These are phyloP conservation scores for Microcebus jonahi DNA, from an alignment of 2,113 vertebrate species.

Conservation along the genomic window DNA sequence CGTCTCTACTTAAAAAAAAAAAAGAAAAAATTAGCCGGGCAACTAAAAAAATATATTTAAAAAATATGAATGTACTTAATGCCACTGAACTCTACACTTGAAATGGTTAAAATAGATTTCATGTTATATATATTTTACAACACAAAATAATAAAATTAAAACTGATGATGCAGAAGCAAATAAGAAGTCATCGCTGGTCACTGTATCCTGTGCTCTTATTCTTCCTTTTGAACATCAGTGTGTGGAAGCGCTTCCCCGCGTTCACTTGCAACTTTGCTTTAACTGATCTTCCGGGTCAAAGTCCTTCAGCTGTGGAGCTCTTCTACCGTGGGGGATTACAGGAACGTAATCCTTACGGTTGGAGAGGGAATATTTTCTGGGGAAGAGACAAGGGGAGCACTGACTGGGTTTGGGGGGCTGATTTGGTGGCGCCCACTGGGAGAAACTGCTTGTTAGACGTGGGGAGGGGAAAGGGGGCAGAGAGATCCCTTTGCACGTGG, in stretches of 20 bases:
- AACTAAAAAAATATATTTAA: too few relatives aligned
- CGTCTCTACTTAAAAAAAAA: too few relatives aligned
- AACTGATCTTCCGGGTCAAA: too few relatives aligned
- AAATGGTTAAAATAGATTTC: background rate
- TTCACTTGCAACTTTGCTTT: background rate
- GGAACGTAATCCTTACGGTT: background rate
- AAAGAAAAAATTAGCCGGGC: too few relatives aligned
- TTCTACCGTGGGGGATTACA: background rate
- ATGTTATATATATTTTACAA: background rate
- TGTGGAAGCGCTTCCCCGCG: fast-evolving
- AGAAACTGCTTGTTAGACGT: background rate
- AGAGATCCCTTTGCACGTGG: background rate
- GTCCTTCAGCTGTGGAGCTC: background rate
- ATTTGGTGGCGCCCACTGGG: background rate
- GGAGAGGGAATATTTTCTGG: background rate
- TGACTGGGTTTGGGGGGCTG: background rate
- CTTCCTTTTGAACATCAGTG: fast-evolving
- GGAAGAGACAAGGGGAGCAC: background rate
- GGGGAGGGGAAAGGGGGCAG: background rate
- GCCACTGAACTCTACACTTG: background rate
- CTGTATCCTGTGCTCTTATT: background rate
- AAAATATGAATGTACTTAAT: background rate
- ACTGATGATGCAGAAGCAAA: background rate
- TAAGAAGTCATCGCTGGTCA: background rate
- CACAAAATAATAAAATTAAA: background rate